phyloP scores from a whole-genome alignment of 2,113 vertebrate genomes.

The Cyprinodon tularosa region DNA sequence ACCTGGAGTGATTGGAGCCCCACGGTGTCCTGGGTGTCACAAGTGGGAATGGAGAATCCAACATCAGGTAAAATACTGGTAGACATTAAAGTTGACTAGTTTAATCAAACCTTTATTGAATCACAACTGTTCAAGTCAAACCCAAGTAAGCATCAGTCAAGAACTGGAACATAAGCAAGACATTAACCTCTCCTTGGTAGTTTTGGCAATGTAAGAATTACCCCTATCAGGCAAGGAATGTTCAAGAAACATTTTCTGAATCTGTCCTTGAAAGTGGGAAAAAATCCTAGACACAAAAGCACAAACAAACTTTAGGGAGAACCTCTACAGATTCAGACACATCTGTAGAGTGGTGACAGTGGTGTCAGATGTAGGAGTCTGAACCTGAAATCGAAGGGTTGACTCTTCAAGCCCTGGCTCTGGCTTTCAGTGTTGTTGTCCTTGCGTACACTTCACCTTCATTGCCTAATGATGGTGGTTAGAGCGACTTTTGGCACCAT shows the following conservation, averaged over 20 bases:
- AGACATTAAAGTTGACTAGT: not conserved
- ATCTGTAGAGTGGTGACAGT: no score
- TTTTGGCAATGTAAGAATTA: not conserved
- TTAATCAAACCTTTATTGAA: not conserved
- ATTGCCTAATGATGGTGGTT: no score
- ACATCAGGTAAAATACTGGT: constrained; percentile 4
- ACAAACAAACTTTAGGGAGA: not conserved
- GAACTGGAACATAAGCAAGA: no score
- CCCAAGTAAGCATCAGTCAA: not conserved
- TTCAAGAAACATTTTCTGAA: not conserved
- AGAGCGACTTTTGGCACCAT: no score
- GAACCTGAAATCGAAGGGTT: no score
- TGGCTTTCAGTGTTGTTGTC: no score
- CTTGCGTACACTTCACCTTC: no score
- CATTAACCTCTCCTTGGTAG: not conserved
- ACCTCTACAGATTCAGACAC: not conserved
- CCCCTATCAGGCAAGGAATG: not conserved
- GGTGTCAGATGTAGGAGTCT: no score
- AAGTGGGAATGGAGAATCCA: not conserved
- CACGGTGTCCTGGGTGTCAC: constrained; percentile 47
- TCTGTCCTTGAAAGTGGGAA: not conserved
- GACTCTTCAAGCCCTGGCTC: no score
- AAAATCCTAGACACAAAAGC: not conserved
- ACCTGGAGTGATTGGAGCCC: constrained; percentile 73
- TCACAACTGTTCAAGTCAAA: not conserved